Conservation (phyloP, 1,140 invertebrate species). For the Zaprionus inermis region DNA sequence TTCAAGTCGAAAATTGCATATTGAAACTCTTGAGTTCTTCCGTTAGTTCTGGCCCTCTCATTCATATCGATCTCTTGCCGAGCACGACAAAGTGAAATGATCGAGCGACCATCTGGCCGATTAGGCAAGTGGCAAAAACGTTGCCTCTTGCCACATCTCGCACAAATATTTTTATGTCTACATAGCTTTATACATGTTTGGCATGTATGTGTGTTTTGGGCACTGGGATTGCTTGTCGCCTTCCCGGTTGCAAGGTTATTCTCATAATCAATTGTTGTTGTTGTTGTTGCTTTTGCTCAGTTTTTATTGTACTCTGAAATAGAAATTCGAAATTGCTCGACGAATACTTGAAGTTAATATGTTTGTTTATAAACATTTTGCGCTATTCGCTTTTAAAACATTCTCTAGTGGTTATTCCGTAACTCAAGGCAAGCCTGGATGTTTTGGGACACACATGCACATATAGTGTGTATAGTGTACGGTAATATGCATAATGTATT, state of each 20-base stretch:
- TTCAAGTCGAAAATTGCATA: too few relatives aligned
- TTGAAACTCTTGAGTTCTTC: background rate
- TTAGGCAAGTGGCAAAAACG: constrained; percentile 38
- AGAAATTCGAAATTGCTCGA: constrained; percentile 18
- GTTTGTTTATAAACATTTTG: constrained; percentile 52
- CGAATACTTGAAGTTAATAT: constrained; percentile 45
- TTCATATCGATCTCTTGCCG: background rate
- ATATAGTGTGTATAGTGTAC: background rate
- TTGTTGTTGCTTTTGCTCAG: background rate
- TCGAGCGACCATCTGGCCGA: constrained; percentile 31
- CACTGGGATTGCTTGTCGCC: constrained; percentile 17
- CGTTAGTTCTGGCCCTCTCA: background rate
- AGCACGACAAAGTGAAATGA: background rate
- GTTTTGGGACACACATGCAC: background rate
- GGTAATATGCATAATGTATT: background rate
- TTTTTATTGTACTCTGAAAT: constrained; percentile 21
- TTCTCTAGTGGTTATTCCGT: constrained; percentile 7
- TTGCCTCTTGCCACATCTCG: constrained; percentile 16
- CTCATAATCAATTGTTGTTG: constrained; percentile 8
- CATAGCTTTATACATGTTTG: constrained; percentile 4
- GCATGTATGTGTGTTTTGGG: background rate
- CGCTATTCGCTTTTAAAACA: constrained; percentile 14
- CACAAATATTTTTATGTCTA: constrained; percentile 6
- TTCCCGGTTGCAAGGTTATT: constrained; percentile 23
- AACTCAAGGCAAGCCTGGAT: background rate